A percentile compares a stretch with the other conserved stretches of the same genome.
phyloP scores from a whole-genome alignment of 2,113 vertebrate species.

The Platycercus adscitus region DNA sequence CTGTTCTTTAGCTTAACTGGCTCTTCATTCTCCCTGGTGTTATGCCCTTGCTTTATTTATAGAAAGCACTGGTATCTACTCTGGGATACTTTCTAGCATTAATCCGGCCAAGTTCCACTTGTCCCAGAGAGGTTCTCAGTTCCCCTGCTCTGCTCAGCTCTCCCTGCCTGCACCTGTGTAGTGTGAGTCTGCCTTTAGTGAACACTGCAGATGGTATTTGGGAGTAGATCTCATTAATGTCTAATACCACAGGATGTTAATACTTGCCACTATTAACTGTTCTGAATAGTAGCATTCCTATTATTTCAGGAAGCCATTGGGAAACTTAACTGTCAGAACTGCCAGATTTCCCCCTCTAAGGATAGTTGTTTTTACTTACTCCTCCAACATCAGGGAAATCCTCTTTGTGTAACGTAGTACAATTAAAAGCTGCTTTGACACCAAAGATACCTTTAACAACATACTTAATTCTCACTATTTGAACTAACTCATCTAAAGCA shows the following conservation, averaged over 20 bases:
- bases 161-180: not conserved
- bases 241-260: not conserved
- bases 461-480: not conserved
- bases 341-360: not conserved
- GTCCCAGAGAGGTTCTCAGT: not conserved
- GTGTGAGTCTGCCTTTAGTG: accelerated
- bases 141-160: not conserved
- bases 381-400: not conserved
- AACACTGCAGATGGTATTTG: not conserved
- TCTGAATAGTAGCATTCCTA: not conserved
- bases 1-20: not conserved
- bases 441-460: not conserved
- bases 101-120: not conserved
- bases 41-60: slow-evolving; percentile 58
- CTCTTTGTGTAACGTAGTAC: not conserved
- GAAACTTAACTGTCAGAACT: not conserved
- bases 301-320: not conserved
- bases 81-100: not conserved
- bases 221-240: not conserved
- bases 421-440: not conserved
- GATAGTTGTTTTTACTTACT: not conserved
- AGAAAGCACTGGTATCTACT: slow-evolving; percentile 7
- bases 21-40: not conserved
- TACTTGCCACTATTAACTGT: not conserved
- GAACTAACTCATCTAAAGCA: not conserved